phyloP scores from a whole-genome alignment of 2,797 vertebrate species.

The Epinephelus awoara region DNA sequence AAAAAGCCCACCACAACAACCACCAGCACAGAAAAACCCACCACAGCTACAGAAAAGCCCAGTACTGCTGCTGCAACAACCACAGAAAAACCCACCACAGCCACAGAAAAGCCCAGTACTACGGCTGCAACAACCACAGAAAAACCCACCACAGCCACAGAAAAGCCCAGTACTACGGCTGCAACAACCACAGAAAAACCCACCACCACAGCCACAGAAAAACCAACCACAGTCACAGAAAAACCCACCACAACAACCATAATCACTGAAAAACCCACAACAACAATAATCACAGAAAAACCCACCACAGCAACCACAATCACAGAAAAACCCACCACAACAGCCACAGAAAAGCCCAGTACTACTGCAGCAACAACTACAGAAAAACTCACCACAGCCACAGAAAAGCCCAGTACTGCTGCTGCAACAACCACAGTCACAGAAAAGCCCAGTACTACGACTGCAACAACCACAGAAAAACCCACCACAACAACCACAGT shows the following conservation, averaged over 20 bases:
- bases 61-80: constrained; percentile 8
- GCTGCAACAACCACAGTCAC: neutral
- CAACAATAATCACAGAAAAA: neutral
- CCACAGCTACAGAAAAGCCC: neutral
- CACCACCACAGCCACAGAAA: constrained; percentile 6
- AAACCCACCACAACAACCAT: neutral
- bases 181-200: neutral
- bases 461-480: neutral
- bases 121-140: neutral
- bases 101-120: neutral
- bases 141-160: accelerated
- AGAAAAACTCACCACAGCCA: constrained; percentile 3
- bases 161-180: neutral
- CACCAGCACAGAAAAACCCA: neutral
- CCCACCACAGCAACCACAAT: accelerated
- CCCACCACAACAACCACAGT: neutral
- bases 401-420: neutral
- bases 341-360: neutral
- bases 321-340: neutral
- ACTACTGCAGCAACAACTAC: neutral
- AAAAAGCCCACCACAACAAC: neutral
- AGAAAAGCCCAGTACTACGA: no score
- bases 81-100: constrained; percentile 21
- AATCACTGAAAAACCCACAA: neutral
- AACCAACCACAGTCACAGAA: constrained; percentile 1